Percentiles rank a stretch among this genome's conserved stretches.
phyloP scores from a whole-genome alignment of 2,888 invertebrate genomes.

The Liodrosophila aerea region DNA sequence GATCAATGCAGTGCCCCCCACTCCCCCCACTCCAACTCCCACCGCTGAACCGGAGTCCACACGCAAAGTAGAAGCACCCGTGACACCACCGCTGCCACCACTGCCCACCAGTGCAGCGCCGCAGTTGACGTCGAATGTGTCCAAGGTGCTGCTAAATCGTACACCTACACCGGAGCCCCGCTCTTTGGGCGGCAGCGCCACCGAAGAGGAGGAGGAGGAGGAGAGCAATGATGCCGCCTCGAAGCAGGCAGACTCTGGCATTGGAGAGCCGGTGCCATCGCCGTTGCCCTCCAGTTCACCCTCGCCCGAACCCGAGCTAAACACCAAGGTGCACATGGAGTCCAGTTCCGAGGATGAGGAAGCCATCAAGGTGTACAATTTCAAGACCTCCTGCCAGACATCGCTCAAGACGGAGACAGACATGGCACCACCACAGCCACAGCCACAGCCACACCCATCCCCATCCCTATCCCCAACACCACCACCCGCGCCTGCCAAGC shows the following conservation, averaged over 20 bases:
- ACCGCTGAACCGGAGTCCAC: background rate
- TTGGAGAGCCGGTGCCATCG: constrained; percentile 77
- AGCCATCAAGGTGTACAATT: constrained; percentile 81
- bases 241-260: constrained; percentile 80
- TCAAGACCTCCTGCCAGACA: constrained; percentile 81
- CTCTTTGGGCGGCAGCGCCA: constrained; percentile 56
- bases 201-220: constrained; percentile 42
- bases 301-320: constrained; percentile 9
- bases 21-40: too few relatives aligned
- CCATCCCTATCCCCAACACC: too few relatives aligned
- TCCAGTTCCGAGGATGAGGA: constrained; percentile 82
- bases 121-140: constrained; percentile 60
- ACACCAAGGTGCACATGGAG: constrained; percentile 65
- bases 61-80: background rate
- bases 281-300: constrained; percentile 58
- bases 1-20: constrained; percentile 2
- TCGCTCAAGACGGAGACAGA: constrained; percentile 61
- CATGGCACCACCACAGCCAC: too few relatives aligned
- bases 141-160: constrained; percentile 79
- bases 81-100: constrained; percentile 26
- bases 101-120: constrained; percentile 25
- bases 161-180: constrained; percentile 79
- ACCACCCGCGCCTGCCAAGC: too few relatives aligned
- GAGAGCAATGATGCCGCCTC: constrained; percentile 75
- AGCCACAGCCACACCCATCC: too few relatives aligned